These are phyloP conservation scores for Coregonus suidteri DNA, from an alignment of 2,797 vertebrate genomes.

Conservation along the genomic window DNA sequence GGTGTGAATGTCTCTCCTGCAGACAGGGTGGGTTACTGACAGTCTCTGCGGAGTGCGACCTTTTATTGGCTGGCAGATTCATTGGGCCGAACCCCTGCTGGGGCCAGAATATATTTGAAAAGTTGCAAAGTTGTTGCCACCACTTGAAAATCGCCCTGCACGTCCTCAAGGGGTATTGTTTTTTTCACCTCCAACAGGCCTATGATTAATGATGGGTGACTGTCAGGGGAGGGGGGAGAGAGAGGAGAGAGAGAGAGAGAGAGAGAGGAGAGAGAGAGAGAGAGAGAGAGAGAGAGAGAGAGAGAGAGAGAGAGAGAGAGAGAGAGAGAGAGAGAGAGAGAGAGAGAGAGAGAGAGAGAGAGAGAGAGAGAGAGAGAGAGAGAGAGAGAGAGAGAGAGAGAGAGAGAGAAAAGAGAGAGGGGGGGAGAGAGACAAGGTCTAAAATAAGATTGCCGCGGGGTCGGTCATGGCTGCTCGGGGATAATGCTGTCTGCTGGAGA, in stretches of 20 bases:
- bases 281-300: too few species aligned
- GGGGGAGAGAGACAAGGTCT: slow-evolving; percentile 44
- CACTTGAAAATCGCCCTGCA: slow-evolving; percentile 73
- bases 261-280: slow-evolving; percentile 17
- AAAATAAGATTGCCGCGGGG: slow-evolving; percentile 79
- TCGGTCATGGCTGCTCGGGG: slow-evolving; percentile 48
- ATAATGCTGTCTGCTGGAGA: slow-evolving; percentile 48
- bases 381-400: too few species aligned
- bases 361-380: slow-evolving; percentile 25
- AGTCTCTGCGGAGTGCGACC: slow-evolving; percentile 76
- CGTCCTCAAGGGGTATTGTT: slow-evolving; percentile 64
- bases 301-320: slow-evolving; percentile 6
- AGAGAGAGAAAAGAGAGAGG: slow-evolving; percentile 1
- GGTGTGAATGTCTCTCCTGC: slow-evolving; percentile 76
- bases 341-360: background rate
- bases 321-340: slow-evolving; percentile 6
- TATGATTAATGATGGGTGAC: slow-evolving; percentile 77
- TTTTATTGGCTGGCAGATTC: slow-evolving; percentile 79
- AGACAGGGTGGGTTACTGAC: slow-evolving; percentile 76
- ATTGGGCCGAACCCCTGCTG: slow-evolving; percentile 60
- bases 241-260: too few species aligned
- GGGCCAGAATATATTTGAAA: slow-evolving; percentile 75
- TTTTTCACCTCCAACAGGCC: slow-evolving; percentile 71
- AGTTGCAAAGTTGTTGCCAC: slow-evolving; percentile 79
- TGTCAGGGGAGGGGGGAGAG: background rate